Evolutionary conservation across 2,113 vertebrate species (phyloP).

Genomic region (Etheostoma cragini): DNA sequence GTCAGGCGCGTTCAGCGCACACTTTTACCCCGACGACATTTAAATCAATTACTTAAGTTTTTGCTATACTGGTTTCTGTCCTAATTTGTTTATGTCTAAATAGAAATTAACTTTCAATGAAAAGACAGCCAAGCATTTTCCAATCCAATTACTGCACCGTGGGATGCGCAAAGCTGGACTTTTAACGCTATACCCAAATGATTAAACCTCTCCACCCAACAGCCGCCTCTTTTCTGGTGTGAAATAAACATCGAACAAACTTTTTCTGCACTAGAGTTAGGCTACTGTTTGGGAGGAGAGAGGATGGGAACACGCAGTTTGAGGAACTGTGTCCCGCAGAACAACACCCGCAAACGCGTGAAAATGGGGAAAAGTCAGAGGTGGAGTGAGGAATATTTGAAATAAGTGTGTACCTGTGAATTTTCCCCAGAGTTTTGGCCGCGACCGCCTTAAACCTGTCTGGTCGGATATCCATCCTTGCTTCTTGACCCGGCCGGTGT

Average conservation of each 20-base stretch:
- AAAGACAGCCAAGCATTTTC: not conserved
- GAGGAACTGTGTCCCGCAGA: not conserved
- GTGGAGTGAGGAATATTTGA: not conserved
- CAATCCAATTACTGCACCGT: not conserved
- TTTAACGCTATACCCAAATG: not conserved
- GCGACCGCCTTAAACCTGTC: conserved; percentile 85
- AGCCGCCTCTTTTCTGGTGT: not conserved
- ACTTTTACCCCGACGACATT: not conserved
- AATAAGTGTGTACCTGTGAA: conserved; percentile 81
- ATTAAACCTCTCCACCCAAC: not conserved
- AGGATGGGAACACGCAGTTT: not conserved
- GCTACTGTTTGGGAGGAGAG: conserved; percentile 8
- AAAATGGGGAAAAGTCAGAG: conserved; percentile 21
- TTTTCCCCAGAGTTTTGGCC: conserved; percentile 84
- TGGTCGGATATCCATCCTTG: conserved; percentile 86
- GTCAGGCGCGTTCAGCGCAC: not conserved
- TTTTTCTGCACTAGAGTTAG: conserved; percentile 6
- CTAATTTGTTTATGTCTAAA: not conserved
- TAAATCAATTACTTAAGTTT: not conserved
- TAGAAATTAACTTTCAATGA: not conserved
- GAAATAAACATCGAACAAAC: conserved; percentile 28
- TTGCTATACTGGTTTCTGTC: too few relatives aligned
- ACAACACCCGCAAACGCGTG: conserved; percentile 11
- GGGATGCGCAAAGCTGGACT: conserved; percentile 16
- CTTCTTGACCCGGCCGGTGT: conserved; percentile 81